Evolutionary conservation across 2,888 invertebrate genomes (phyloP), one percentile per base, ranked within the genome.

Genomic region (Acleris cristana): DNA sequence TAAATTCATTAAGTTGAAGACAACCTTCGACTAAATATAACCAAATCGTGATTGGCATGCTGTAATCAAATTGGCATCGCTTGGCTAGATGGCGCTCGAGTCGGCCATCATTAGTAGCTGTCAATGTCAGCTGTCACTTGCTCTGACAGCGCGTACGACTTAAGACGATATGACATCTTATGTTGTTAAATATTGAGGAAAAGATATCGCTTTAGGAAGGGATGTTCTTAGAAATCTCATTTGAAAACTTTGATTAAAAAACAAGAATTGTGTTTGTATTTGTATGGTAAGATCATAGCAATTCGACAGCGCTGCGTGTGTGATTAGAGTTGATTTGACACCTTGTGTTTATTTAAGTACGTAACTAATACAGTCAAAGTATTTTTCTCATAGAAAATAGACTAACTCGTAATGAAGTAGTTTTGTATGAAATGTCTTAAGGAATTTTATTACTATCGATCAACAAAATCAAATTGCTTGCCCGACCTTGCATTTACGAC

Each of bases 61-160:
- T 26, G 63, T 60, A 71, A 71, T 74, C 69, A 71, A 68, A 71
- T 71, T 72, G 69, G 72, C 72, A 69, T 52, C 52, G 59, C 52
- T 65, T 64, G 64, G 72, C 71, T 76, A 79, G 77, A 78, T 77
- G 77, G 78, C 77, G 77, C 73, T 75, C 69, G 72, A 73, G 79
- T 79, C 79, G 69, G 76, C 76, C 72, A 74, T 81, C 82, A 80
- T 81, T 82, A 81, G 79, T 80, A 76, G 77, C 74, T 81, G 82
- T 83, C 83, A 81, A 79, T 75, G 77, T 78, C 74, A 74, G 73
- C 71, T 70, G 76, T 75, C 78, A 76, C 69, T 59, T 69, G 74
- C 70, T 73, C 65, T 71, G 67, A 63, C 53, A 59, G 55, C 61
- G 57, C 49, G 62, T 49, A 64, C 64, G 63, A 66, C 58, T 69